Percentiles rank a stretch among this genome's conserved stretches.
phyloP scores from a whole-genome alignment of 64 coral and sea anemone genomes.

The Acropora yongei region DNA sequence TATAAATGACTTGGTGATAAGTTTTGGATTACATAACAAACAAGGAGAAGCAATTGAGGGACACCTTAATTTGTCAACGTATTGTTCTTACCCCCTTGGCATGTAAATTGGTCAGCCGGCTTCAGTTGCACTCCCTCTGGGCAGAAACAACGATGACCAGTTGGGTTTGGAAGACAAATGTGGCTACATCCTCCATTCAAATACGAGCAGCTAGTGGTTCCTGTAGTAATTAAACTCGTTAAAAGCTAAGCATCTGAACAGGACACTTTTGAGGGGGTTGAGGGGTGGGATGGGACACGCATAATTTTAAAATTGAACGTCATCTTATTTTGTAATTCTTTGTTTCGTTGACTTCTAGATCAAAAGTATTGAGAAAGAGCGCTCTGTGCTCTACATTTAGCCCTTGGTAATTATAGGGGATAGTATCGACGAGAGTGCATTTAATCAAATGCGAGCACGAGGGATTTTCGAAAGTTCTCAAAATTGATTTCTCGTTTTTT shows the following conservation, averaged over 20 bases:
- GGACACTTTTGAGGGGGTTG: neutral
- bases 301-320: constrained; percentile 3
- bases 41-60: neutral
- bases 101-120: constrained; percentile 37
- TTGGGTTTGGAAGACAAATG: constrained; percentile 59
- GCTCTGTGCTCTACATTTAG: neutral
- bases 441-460: neutral
- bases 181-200: constrained; percentile 71
- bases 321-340: neutral
- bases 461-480: neutral
- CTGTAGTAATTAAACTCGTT: neutral
- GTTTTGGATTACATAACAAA: neutral
- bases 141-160: constrained; percentile 52
- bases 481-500: neutral
- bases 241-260: neutral
- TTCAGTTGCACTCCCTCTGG: constrained; percentile 50
- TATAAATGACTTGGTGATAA: neutral
- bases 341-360: neutral
- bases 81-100: constrained; percentile 61
- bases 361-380: neutral
- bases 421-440: neutral
- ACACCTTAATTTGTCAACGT: neutral
- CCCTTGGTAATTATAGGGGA: neutral
- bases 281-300: neutral
- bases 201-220: constrained; percentile 39